A percentile compares a stretch with the other conserved stretches of the same genome.
Conservation (phyloP, 2,888 invertebrate genomes). For the Balanococcus diminutus region DNA sequence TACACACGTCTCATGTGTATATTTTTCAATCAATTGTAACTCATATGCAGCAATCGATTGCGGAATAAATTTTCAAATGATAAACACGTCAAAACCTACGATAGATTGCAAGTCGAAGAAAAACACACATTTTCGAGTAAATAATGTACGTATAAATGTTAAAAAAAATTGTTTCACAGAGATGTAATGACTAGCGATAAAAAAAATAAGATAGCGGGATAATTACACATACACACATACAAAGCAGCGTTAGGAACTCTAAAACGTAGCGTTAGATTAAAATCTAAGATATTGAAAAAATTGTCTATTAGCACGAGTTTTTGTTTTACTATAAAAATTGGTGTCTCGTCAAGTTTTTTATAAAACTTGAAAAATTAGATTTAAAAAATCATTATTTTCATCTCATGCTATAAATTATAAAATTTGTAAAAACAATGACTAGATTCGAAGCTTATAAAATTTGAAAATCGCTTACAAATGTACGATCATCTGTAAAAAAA, state of each 20-base stretch:
- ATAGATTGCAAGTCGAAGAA: not conserved
- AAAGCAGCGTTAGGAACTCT: not conserved
- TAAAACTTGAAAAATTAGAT: not conserved
- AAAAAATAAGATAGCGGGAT: not conserved
- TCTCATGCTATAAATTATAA: not conserved
- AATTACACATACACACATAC: not conserved
- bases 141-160: not conserved
- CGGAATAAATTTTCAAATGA: not conserved
- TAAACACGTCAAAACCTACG: not conserved
- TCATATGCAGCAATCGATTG: not conserved
- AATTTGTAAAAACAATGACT: not conserved
- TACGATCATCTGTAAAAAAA: not conserved
- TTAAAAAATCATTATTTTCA: not conserved
- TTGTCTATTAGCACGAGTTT: not conserved
- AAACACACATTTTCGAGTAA: not conserved
- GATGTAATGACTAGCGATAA: not conserved
- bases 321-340: slow-evolving; percentile 13
- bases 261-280: not conserved
- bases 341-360: slow-evolving; percentile 24
- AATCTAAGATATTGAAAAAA: not conserved
- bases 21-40: not conserved
- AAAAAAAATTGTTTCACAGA: not conserved
- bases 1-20: not conserved
- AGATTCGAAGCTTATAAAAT: slow-evolving; percentile 8
- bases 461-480: not conserved